phyloP scores from a whole-genome alignment of 2,888 invertebrate genomes.

The Ormia ochracea region DNA sequence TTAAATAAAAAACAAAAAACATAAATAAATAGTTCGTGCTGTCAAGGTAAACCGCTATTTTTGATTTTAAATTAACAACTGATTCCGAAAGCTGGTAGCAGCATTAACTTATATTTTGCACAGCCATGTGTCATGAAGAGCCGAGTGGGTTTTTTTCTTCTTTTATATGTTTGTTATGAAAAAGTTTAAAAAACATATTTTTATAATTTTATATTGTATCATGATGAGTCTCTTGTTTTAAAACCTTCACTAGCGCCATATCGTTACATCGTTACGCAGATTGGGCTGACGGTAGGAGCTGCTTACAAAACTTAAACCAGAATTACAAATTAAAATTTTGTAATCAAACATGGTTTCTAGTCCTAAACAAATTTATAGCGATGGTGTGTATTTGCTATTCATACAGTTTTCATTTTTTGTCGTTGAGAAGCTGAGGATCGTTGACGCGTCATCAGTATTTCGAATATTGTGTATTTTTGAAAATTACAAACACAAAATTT shows the following conservation, averaged over 20 bases:
- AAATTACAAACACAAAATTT: no score
- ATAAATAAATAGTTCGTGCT: slow-evolving; percentile 34
- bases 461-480: no score
- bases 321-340: not conserved
- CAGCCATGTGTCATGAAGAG: slow-evolving; percentile 30
- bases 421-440: no score
- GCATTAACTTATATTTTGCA: slow-evolving; percentile 3
- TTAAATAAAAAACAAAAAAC: not conserved
- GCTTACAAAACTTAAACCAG: not conserved
- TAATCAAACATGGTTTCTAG: not conserved
- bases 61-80: slow-evolving; percentile 40
- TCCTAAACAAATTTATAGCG: no score
- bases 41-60: slow-evolving; percentile 55
- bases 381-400: no score
- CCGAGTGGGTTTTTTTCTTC: not conserved
- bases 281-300: not conserved
- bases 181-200: not conserved
- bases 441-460: no score
- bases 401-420: no score
- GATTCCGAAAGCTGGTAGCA: slow-evolving; percentile 47
- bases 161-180: not conserved
- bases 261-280: not conserved
- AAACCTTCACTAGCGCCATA: not conserved
- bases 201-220: not conserved
- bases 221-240: not conserved